Conservation (phyloP, 2,113 vertebrate genomes). For the Corydoras sp. region DNA sequence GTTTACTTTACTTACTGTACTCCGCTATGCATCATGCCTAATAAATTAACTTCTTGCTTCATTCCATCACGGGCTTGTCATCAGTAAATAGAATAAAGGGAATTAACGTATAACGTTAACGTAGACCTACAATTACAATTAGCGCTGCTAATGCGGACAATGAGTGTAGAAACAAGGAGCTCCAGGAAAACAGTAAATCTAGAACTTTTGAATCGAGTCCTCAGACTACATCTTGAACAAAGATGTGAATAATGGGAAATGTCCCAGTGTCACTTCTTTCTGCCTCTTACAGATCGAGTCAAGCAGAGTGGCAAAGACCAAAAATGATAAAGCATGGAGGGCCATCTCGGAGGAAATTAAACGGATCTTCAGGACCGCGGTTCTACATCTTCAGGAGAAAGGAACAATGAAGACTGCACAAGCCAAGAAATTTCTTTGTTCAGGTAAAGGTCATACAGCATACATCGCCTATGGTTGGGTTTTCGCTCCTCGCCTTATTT, state of each 20-base stretch:
- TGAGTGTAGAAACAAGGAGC: no score
- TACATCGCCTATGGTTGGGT: background rate
- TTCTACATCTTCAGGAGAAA: conserved; percentile 86
- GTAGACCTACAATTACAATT: no score
- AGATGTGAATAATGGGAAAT: no score
- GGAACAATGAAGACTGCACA: conserved; percentile 87
- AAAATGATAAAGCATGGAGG: conserved; percentile 86
- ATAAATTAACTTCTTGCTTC: no score
- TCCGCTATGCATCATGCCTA: no score
- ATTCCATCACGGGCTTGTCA: no score
- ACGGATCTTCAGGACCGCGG: conserved; percentile 84
- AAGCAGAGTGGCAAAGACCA: conserved; percentile 67
- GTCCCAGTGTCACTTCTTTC: conserved; percentile 4
- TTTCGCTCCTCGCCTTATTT: background rate
- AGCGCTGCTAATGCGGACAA: no score
- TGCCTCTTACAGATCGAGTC: conserved; percentile 75
- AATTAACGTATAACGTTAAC: no score
- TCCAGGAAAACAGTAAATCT: conserved; percentile 2
- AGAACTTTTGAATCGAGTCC: background rate
- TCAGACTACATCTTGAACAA: no score
- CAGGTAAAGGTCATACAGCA: conserved; percentile 65
- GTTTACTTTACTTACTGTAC: no score
- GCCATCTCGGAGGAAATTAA: conserved; percentile 93
- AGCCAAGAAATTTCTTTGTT: conserved; percentile 93
- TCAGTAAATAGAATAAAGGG: no score